Base-by-base conservation (phyloP, 2,888 invertebrate species). In the Limnephilus auricula region DNA sequence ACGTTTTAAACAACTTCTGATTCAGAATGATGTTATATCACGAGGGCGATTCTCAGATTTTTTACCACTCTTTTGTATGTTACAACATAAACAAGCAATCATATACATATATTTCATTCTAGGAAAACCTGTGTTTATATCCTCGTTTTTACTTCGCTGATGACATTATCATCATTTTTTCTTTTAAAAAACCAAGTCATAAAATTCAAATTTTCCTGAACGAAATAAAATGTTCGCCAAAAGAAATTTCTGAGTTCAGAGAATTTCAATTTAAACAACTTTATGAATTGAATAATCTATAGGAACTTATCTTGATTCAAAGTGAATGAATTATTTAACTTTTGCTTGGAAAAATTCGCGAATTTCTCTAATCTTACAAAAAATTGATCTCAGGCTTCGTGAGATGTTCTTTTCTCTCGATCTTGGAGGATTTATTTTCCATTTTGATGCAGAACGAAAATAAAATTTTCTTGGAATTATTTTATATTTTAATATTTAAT, bases 251-350 rank as follows among this genome's bases (percentile, higher is more conserved):
- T 0, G 25, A 65, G 65, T 65, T 65, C 6, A 25, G 65, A 25
- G 65, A 65, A 31, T 37, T 84, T 84, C n/a, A 84, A 84, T 84
- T 84, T 37, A 25, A 32, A 37, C 31, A 84, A 84, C 25, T 84
- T 84, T n/a, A 65, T n/a, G 37, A 84, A 84, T 37, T 84, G 40
- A 84, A 84, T 84, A 84, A 84, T 84, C n/a, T 84, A 25, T 12
- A n/a, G 15, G 25, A n/a, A 84, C 84, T 84, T 84, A 37, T 84
- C 84, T 84, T 40, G 37, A 37, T n/a, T 84, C n/a, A 32, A 40
- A 37, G 40, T 4, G 12, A 84, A 40, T 37, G 37, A 84, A 40
- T 84, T 37, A 80, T n/a, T 65, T 25, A 65, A 18, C 25, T 65
- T 65, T 65, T 65, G 25, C 65, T 65, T n/a, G 65, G n/a, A 65